Evolutionary conservation across 2,113 vertebrate species (phyloP).

Genomic region (Hypomesus transpacificus): DNA sequence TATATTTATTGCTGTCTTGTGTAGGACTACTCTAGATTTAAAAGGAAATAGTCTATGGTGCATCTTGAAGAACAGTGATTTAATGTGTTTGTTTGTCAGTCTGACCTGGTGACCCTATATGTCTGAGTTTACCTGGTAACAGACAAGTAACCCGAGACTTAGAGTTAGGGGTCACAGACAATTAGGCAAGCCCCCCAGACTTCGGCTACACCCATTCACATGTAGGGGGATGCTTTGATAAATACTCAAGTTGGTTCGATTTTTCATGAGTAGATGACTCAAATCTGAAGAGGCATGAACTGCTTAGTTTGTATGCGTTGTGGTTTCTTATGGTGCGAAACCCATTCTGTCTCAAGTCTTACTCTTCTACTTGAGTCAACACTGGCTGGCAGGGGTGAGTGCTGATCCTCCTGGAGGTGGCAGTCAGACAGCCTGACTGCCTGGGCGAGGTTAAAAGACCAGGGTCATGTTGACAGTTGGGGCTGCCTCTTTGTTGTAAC

Average conservation of each 20-base stretch:
- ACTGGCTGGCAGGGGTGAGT: neutral
- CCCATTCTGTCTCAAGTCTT: no score
- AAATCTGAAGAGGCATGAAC: neutral
- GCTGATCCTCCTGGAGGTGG: neutral
- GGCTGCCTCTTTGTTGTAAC: constrained; percentile 18
- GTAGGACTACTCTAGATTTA: no score
- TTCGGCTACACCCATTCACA: no score
- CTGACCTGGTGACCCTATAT: constrained; percentile 54
- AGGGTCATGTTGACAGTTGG: constrained; percentile 12
- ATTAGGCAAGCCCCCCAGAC: no score
- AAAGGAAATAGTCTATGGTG: no score
- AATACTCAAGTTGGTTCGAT: no score
- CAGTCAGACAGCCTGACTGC: neutral
- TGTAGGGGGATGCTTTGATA: no score
- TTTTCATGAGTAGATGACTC: no score
- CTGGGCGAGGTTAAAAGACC: neutral
- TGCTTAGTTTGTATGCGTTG: neutral
- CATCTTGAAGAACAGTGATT: neutral
- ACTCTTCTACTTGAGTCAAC: neutral
- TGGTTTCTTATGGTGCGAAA: neutral
- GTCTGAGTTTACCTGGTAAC: constrained; percentile 31
- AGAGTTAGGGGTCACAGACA: neutral
- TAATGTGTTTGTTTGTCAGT: constrained; percentile 23
- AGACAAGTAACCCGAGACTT: neutral
- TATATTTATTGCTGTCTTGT: no score